Evolutionary conservation across 2,113 vertebrate genomes (phyloP).

Genomic region (Sitta europaea): DNA sequence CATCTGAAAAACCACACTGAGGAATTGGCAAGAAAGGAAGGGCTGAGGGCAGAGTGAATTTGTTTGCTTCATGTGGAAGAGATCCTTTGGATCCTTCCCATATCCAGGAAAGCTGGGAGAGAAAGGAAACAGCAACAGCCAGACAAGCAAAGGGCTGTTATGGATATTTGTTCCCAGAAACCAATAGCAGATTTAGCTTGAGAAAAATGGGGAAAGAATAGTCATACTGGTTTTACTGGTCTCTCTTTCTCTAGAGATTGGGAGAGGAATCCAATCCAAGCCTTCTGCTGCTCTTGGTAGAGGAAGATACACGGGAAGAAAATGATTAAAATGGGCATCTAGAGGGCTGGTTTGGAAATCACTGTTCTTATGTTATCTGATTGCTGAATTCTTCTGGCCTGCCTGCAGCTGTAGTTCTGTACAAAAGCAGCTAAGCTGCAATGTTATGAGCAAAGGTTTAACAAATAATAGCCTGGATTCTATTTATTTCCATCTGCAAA

Average conservation of each 20-base stretch:
- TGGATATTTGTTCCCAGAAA: neutral
- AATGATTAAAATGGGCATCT: neutral
- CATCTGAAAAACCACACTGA: neutral
- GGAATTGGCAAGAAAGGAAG: neutral
- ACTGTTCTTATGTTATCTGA: conserved; percentile 62
- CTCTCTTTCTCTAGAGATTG: neutral
- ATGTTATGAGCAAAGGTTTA: neutral
- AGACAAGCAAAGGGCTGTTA: neutral
- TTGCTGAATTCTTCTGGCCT: conserved; percentile 61
- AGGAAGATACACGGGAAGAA: neutral
- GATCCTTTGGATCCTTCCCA: neutral
- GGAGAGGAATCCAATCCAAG: neutral
- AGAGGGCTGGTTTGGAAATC: conserved; percentile 29
- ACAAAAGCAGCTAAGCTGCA: conserved; percentile 3
- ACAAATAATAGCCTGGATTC: conserved; percentile 17
- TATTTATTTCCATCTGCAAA: conserved; percentile 45
- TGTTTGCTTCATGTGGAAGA: neutral
- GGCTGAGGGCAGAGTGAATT: neutral
- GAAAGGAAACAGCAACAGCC: neutral
- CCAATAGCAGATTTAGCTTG: neutral
- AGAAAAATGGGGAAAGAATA: neutral
- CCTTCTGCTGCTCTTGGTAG: neutral
- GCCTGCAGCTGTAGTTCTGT: conserved; percentile 56
- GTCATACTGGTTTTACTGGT: neutral
- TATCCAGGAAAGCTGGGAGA: neutral